Conservation (phyloP, 1,140 invertebrate genomes). For the Liolophura sinensis region DNA sequence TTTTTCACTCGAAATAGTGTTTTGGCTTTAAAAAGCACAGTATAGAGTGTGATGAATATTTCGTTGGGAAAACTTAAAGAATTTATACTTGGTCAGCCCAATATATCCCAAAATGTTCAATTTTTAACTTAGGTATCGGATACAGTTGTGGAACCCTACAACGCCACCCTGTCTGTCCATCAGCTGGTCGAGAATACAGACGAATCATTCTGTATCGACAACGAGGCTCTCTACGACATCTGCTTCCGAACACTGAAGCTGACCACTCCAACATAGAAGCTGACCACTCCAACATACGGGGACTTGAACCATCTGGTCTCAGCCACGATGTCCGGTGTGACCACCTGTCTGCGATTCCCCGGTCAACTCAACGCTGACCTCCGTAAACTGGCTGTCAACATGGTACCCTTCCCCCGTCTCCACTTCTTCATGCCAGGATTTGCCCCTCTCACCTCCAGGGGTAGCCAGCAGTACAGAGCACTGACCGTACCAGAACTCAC, state of each 20-base stretch:
- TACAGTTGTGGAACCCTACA: slow-evolving; percentile 65
- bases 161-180: slow-evolving; percentile 71
- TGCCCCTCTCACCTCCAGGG: slow-evolving; percentile 69
- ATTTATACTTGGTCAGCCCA: no score
- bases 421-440: slow-evolving; percentile 85
- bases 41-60: no score
- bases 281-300: slow-evolving; percentile 63
- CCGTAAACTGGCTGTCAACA: slow-evolving; percentile 82
- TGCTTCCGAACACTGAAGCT: slow-evolving; percentile 79
- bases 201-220: slow-evolving; percentile 74
- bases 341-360: slow-evolving; percentile 79
- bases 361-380: slow-evolving; percentile 86
- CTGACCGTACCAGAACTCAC: slow-evolving; percentile 65
- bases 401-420: slow-evolving; percentile 71
- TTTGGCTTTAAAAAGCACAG: no score
- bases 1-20: no score
- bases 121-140: slow-evolving; percentile 51
- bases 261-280: slow-evolving; percentile 72
- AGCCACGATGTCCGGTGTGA: slow-evolving; percentile 75
- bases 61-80: no score
- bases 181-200: slow-evolving; percentile 76
- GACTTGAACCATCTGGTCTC: slow-evolving; percentile 66
- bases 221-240: slow-evolving; percentile 89
- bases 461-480: slow-evolving; percentile 62
- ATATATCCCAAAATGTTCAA: neutral